Percentiles rank a stretch among this genome's conserved stretches.
Evolutionary conservation across 2,113 vertebrate genomes (phyloP).

Genomic region (Oncorhynchus kisutch): DNA sequence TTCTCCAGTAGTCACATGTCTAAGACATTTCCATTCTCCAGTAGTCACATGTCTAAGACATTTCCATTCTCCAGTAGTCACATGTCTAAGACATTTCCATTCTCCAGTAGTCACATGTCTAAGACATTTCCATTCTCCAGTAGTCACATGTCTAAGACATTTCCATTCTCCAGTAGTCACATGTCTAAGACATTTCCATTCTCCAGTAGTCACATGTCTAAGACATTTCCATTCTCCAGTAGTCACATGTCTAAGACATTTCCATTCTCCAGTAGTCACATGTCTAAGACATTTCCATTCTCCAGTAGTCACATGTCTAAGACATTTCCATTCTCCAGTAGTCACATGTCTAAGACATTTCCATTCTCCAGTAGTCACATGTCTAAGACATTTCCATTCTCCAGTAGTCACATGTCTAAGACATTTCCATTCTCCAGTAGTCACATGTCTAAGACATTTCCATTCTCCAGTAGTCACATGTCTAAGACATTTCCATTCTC

Average conservation of each 20-base stretch:
- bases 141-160: conserved; percentile 31
- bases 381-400: conserved; percentile 46
- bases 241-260: conserved; percentile 36
- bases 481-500: conserved; percentile 43
- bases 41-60: conserved; percentile 29
- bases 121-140: conserved; percentile 43
- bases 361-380: conserved; percentile 32
- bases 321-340: conserved; percentile 43
- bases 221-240: conserved; percentile 44
- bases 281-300: conserved; percentile 46
- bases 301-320: conserved; percentile 24
- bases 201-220: conserved; percentile 26
- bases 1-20: conserved; percentile 31
- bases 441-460: conserved; percentile 40
- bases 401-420: conserved; percentile 22
- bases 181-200: conserved; percentile 45
- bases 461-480: conserved; percentile 33
- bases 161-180: conserved; percentile 38
- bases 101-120: conserved; percentile 28
- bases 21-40: conserved; percentile 44
- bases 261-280: conserved; percentile 34
- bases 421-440: conserved; percentile 43
- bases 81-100: conserved; percentile 45
- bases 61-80: conserved; percentile 39
- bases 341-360: conserved; percentile 39